Conservation (phyloP, 2,113 vertebrate species). For the Pagrus major region DNA sequence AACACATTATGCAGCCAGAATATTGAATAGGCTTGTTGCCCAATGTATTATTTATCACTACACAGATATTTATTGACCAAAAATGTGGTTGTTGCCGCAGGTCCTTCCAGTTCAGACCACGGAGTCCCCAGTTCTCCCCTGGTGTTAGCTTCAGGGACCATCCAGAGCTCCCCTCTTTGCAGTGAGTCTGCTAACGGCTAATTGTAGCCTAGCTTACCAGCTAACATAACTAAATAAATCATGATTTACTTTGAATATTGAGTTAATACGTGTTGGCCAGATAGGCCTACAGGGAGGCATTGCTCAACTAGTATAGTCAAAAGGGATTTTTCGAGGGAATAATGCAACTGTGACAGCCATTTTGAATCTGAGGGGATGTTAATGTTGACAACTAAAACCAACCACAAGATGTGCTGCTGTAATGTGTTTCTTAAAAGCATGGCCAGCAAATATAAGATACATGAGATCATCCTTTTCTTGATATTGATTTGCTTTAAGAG, state of each 20-base stretch:
- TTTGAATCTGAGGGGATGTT: background rate
- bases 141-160: background rate
- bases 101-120: background rate
- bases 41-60: background rate
- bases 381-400: background rate
- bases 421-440: background rate
- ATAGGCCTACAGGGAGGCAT: background rate
- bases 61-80: background rate
- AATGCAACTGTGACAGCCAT: background rate
- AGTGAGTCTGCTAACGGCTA: background rate
- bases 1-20: background rate
- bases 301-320: background rate
- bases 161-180: background rate
- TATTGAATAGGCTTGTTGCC: background rate
- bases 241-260: background rate
- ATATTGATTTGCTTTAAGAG: conserved; percentile 3
- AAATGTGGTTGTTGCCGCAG: background rate
- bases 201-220: no score
- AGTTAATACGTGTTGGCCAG: no score
- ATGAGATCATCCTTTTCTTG: background rate
- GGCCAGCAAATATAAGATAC: background rate
- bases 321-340: background rate
- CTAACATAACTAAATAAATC: no score
- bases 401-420: background rate
- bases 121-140: background rate